These are phyloP conservation scores for Capitulum mitella DNA, from an alignment of 2,888 invertebrate genomes.

Conservation along the genomic window DNA sequence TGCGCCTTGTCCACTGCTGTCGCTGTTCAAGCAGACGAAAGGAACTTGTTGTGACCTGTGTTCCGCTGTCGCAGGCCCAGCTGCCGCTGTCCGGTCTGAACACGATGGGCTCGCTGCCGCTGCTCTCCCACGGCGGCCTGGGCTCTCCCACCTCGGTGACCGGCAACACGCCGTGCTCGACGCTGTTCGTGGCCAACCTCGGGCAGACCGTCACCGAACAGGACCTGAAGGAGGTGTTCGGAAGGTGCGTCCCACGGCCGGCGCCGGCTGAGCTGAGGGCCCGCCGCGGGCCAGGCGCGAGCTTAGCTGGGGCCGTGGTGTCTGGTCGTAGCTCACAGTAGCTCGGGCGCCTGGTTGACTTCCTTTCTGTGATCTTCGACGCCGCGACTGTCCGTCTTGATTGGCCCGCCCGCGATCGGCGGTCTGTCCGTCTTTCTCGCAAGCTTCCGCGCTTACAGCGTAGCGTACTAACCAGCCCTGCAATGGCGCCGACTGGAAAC, in stretches of 20 bases:
- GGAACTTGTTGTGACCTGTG: too few species aligned
- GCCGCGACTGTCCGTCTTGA: too few species aligned
- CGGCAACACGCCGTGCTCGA: conserved; percentile 83
- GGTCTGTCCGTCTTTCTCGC: too few species aligned
- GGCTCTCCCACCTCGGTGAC: conserved; percentile 41
- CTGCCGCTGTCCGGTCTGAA: conserved; percentile 25
- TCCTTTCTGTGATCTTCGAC: too few species aligned
- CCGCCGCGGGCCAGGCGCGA: too few species aligned
- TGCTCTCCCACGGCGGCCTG: conserved; percentile 40
- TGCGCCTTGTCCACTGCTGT: neutral
- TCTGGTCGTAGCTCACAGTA: too few species aligned
- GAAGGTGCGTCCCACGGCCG: conserved; percentile 63
- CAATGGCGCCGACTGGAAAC: too few species aligned
- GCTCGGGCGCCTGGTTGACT: too few species aligned
- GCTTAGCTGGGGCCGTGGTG: too few species aligned
- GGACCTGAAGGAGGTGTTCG: conserved; percentile 95
- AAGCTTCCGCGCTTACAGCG: too few species aligned
- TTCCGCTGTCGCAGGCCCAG: conserved; percentile 27
- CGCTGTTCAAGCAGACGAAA: neutral
- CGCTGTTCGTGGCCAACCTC: conserved; percentile 96
- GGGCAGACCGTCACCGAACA: conserved; percentile 97
- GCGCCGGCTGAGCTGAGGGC: neutral
- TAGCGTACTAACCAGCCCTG: too few species aligned
- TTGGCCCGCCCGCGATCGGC: too few species aligned
- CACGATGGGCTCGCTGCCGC: conserved; percentile 31